Conservation (phyloP, 1,140 invertebrate genomes). For the Eueides isabella region DNA sequence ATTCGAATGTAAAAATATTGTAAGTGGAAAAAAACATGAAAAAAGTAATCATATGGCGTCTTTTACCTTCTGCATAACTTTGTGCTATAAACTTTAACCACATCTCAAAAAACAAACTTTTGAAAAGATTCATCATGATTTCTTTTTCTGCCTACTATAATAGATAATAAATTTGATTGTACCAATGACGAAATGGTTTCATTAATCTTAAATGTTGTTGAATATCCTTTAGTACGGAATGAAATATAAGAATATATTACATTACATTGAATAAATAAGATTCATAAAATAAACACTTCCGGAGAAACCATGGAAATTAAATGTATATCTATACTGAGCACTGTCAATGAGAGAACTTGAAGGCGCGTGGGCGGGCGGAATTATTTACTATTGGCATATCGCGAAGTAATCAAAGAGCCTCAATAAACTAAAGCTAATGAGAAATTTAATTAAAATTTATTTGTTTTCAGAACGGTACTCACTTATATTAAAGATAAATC, state of each 20-base stretch:
- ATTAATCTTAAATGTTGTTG: conserved; percentile 16
- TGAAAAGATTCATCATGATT: background rate
- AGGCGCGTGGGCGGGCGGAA: conserved; percentile 61
- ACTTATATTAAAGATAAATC: background rate
- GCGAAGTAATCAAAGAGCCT: conserved; percentile 36
- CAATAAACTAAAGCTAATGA: conserved; percentile 35
- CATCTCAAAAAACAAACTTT: background rate
- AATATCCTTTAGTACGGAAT: conserved; percentile 28
- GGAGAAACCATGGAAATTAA: conserved; percentile 64
- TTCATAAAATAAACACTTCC: conserved; percentile 58
- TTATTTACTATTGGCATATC: conserved; percentile 41
- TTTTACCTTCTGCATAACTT: background rate
- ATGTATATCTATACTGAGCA: conserved; percentile 42
- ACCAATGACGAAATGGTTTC: conserved; percentile 21
- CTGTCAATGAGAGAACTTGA: conserved; percentile 50
- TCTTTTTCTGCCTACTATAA: background rate
- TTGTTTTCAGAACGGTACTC: background rate
- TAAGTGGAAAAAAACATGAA: background rate
- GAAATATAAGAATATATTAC: conserved; percentile 27
- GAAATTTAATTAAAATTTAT: conserved; percentile 39
- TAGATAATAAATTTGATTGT: conserved; percentile 15
- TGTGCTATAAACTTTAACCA: background rate
- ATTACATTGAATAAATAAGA: conserved; percentile 55
- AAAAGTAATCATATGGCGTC: background rate
- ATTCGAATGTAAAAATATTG: background rate